Conservation (phyloP, 2,113 vertebrate genomes). For the Aplodontia rufa region DNA sequence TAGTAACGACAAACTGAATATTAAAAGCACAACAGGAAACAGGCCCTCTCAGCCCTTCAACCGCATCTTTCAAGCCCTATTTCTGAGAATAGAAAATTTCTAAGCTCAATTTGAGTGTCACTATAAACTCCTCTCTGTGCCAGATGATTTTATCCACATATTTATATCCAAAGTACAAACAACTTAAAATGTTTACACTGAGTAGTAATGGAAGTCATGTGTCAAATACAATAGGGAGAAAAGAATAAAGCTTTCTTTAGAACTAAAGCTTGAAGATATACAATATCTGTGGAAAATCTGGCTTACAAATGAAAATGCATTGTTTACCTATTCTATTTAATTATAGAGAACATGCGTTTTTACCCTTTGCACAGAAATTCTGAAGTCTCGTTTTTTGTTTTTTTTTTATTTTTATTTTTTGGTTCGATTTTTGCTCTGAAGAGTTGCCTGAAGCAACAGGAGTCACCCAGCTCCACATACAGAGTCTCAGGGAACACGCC, state of each 20-base stretch:
- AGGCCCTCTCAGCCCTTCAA: neutral
- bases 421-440: slow-evolving; percentile 9
- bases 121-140: slow-evolving; percentile 26
- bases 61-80: slow-evolving; percentile 36
- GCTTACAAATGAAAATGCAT: slow-evolving; percentile 39
- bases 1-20: neutral
- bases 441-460: neutral
- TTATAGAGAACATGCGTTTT: slow-evolving; percentile 55
- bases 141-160: slow-evolving; percentile 63
- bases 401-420: too few relatives aligned
- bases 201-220: slow-evolving; percentile 75
- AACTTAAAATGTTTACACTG: slow-evolving; percentile 72
- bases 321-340: slow-evolving; percentile 64
- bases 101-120: slow-evolving; percentile 64
- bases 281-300: slow-evolving; percentile 69
- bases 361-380: slow-evolving; percentile 2
- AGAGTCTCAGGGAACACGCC: neutral
- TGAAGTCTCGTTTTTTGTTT: neutral
- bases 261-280: slow-evolving; percentile 35
- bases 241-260: slow-evolving; percentile 35
- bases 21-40: neutral
- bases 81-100: slow-evolving; percentile 64
- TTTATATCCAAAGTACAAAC: slow-evolving; percentile 72
- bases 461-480: neutral
- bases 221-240: slow-evolving; percentile 36